Conservation (phyloP, 2,797 vertebrate genomes). For the Trachops cirrhosus region DNA sequence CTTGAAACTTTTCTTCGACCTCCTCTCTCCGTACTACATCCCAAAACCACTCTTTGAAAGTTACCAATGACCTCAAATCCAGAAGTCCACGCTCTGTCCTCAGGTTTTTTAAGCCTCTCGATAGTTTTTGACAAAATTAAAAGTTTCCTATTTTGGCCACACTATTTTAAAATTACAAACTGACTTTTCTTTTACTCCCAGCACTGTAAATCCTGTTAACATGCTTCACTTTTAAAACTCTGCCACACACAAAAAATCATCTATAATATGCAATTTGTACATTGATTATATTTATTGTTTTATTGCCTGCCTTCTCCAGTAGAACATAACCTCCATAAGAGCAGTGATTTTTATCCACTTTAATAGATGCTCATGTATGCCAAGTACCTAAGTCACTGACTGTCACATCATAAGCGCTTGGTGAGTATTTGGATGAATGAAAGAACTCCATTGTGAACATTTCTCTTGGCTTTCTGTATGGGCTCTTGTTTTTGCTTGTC, state of each 20-base stretch:
- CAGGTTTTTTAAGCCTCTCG: background rate
- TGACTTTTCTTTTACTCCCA: background rate
- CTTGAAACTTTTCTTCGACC: background rate
- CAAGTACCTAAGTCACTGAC: background rate
- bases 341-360: background rate
- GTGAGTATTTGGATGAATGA: background rate
- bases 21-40: background rate
- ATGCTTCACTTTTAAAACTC: background rate
- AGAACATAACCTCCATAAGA: background rate
- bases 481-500: background rate
- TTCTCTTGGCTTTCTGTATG: background rate
- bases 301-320: background rate
- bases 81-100: background rate
- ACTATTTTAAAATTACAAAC: background rate
- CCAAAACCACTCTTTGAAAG: background rate
- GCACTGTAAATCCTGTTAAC: background rate
- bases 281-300: background rate
- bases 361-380: background rate
- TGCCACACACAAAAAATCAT: background rate
- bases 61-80: background rate
- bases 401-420: background rate
- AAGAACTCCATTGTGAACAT: background rate
- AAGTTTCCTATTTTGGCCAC: background rate
- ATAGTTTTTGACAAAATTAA: background rate
- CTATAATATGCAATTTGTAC: background rate